phyloP scores from a whole-genome alignment of 1,140 invertebrate species.

The Caenorhabditis briggsae region DNA sequence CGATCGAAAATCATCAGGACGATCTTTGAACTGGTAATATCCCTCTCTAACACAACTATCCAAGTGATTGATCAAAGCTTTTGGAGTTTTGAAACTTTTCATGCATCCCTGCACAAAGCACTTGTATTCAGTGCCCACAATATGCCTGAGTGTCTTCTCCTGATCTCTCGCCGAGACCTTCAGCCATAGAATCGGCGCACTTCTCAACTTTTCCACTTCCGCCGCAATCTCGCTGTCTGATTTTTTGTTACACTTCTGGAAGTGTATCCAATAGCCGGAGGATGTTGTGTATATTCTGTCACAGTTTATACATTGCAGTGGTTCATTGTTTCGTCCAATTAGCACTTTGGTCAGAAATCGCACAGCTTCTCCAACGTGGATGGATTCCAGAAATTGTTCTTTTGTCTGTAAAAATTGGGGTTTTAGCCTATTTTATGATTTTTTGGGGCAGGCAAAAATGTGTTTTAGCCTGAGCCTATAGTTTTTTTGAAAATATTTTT shows the following conservation, averaged over 20 bases:
- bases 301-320: background rate
- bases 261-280: background rate
- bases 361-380: background rate
- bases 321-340: background rate
- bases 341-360: background rate
- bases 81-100: background rate
- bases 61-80: background rate
- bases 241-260: background rate
- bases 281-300: background rate
- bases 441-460: too few species aligned
- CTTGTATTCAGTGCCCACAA: background rate
- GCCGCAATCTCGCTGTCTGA: background rate
- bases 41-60: background rate
- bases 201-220: background rate
- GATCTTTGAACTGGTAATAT: slow-evolving; percentile 12
- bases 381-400: background rate
- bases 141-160: background rate
- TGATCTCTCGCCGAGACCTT: background rate
- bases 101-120: background rate
- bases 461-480: too few species aligned
- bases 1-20: background rate
- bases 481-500: too few species aligned
- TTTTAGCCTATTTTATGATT: background rate
- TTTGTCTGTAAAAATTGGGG: background rate
- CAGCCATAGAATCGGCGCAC: slow-evolving; percentile 4